Base-by-base conservation (phyloP, 2,113 vertebrate genomes). In the Hippocampus comes region DNA sequence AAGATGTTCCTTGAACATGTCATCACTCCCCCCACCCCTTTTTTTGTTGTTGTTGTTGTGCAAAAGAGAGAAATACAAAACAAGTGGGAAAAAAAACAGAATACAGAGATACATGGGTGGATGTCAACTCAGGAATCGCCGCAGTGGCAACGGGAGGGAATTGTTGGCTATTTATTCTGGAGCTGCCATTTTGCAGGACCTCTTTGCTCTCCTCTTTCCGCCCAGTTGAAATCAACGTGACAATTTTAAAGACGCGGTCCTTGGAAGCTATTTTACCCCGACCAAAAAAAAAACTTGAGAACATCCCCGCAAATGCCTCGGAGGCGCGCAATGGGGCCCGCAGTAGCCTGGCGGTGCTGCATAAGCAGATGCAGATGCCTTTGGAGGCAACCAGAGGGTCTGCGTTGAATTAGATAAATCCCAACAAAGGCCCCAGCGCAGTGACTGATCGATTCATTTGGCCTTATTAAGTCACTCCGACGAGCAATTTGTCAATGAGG, bases 361-460 rank as follows among this genome's bases (percentile, higher is more conserved):
- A 25, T 66, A 90, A 91, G 77, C 84, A 86, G 84, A 89, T 86
- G 81, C 90, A 89, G 89, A 91, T 90, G 90, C 78, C 74, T 79
- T 65, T 61, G 65, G 53, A 83, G 83, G 77, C 81, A 80, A 88
- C 82, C 64, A 59, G 41, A 66, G 43, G 6, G 38, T 46, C 89
- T 88, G 88, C 30, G 74, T 84, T 78, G 82, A 85, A 88, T 90
- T 90, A 90, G 79, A 88, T 74, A 74, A 82, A 81, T 71, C 83
- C 81, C 72, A 61, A 80, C 77, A 49, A 79, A 68, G 71, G 76
- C 79, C 76, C 8, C 67, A 78, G 82, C 80, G 75, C 79, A 67
- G 78, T 88, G 88, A 89, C 85, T 81, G 90, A 91, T 87, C 84
- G 81, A 86, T 89, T 89, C 77, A 90, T 89, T 88, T 88, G 82